Base-by-base conservation (phyloP, 2,888 invertebrate species). In the Falcaria lacertinaria region DNA sequence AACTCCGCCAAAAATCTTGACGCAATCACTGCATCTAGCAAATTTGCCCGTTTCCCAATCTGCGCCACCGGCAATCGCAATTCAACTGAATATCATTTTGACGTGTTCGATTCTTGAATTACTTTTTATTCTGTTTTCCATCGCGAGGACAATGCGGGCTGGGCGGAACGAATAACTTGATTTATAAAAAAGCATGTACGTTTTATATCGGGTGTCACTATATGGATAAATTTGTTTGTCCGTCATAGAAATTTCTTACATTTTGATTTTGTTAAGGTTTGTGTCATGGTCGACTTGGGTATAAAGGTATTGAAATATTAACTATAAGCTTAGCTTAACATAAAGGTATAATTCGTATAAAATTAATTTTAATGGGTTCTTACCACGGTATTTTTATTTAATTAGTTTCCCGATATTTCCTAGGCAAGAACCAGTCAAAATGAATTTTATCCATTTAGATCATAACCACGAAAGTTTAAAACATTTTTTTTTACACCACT, bases 111-210 rank as follows among this genome's bases (percentile, higher is more conserved):
- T 79, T 76, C 82, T 77, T 60, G 54, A 63, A 61, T 64, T 76
- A 74, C 71, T 73, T 69, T 55, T 66, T 57, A 67, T 71, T 69
- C 57, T 57, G 45, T 64, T 66, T n/a, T 69, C 60, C 70, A 71
- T 73, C 64, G 66, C 74, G 73, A 75, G 82, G 79, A 83, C 83
- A 84, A 84, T 82, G 81, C 71, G 64, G 74, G 65, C 69, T 68
- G 68, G 72, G 79, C 81, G 81, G 78, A 83, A 78, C 84, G 84
- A 81, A 85, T 83, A 80, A 77, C 74, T 77, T 83, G 80, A 80
- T 84, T 81, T 81, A 82, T 79, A 80, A 74, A 75, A 76, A 75
- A 57, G 64, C 71, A 67, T 75, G 74, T 72, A 49, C 59, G 70
- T 74, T 69, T 67, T 63, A 60, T 69, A 70, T 69, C 58, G 47